phyloP scores from a whole-genome alignment of 1,140 invertebrate species.

The Drosophila nebulosa region DNA sequence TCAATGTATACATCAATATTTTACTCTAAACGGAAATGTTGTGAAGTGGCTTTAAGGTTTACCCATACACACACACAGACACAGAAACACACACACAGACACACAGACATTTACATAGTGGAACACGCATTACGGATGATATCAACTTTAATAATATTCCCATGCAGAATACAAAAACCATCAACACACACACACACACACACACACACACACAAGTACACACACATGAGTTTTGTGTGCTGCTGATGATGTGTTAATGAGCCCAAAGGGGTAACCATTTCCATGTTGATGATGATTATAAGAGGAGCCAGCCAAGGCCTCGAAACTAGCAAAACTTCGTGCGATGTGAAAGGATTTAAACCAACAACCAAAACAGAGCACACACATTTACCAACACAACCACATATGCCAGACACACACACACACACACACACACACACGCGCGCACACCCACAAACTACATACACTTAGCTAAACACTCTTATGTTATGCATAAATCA shows the following conservation, averaged over 20 bases:
- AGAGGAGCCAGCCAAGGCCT: constrained; percentile 7
- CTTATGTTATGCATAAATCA: constrained; percentile 37
- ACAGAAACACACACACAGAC: too few species aligned
- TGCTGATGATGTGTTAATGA: constrained; percentile 54
- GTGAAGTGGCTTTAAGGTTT: background rate
- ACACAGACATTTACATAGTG: background rate
- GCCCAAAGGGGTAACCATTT: constrained; percentile 45
- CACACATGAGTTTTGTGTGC: background rate
- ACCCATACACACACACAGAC: background rate
- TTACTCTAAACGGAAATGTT: background rate
- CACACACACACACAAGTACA: background rate
- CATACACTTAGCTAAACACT: background rate
- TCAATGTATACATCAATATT: background rate
- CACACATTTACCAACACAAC: background rate
- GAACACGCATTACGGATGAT: background rate
- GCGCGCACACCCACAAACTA: background rate
- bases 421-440: background rate
- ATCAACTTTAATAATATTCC: background rate
- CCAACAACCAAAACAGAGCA: background rate
- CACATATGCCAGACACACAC: background rate
- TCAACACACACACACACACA: background rate
- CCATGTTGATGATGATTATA: constrained; percentile 20
- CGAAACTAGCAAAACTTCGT: constrained; percentile 31
- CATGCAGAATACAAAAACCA: background rate
- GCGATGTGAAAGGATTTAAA: background rate